These are phyloP conservation scores for Shinisaurus crocodilurus DNA, from an alignment of 2,113 vertebrate species.

Conservation along the genomic window DNA sequence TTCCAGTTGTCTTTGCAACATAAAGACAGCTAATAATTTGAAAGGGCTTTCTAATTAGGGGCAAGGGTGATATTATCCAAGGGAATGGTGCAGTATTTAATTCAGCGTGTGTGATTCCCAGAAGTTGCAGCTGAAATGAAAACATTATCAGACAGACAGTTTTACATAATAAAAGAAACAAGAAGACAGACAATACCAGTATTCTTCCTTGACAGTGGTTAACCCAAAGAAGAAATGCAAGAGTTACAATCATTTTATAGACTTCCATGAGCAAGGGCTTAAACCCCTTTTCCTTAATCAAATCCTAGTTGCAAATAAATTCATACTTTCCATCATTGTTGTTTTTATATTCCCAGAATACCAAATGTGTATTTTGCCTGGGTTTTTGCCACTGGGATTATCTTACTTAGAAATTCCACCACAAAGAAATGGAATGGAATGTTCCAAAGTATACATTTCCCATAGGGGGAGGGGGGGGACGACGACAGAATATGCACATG, in stretches of 20 bases:
- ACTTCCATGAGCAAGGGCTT: not conserved
- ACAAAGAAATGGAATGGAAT: not conserved
- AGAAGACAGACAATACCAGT: not conserved
- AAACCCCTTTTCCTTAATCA: not conserved
- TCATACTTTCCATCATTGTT: not conserved
- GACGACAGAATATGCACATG: too few species aligned
- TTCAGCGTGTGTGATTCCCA: not conserved
- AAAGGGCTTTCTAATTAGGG: not conserved
- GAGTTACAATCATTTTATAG: not conserved
- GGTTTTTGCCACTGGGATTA: not conserved
- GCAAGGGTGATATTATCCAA: not conserved
- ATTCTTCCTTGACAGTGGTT: not conserved
- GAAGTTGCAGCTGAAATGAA: not conserved
- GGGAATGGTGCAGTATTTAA: not conserved
- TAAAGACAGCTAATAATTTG: conserved; percentile 4
- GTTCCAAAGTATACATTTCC: not conserved
- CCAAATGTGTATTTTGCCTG: not conserved
- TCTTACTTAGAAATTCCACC: not conserved
- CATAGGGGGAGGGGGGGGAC: too few species aligned
- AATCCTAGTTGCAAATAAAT: not conserved
- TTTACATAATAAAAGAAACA: conserved; percentile 5
- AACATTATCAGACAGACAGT: not conserved
- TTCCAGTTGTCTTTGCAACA: conserved; percentile 28
- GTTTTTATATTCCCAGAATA: not conserved
- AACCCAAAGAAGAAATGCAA: not conserved